Conservation (phyloP, 2,113 vertebrate genomes). For the Saguinus midas region DNA sequence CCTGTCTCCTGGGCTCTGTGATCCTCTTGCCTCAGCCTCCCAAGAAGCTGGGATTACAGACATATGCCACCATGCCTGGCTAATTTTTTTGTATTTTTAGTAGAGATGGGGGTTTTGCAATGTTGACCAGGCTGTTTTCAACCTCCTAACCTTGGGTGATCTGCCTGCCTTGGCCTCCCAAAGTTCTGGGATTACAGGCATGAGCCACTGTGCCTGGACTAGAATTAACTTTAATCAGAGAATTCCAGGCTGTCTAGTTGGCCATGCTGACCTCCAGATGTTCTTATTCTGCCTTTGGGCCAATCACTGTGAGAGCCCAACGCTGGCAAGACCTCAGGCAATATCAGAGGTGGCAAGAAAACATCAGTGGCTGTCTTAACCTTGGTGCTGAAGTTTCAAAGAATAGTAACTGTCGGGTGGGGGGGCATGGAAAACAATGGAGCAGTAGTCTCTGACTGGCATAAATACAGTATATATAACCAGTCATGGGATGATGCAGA, state of each 20-base stretch:
- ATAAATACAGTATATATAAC: background rate
- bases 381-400: background rate
- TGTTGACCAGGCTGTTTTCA: too few species aligned
- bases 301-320: background rate
- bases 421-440: background rate
- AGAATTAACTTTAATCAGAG: background rate
- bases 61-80: too few species aligned
- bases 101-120: too few species aligned
- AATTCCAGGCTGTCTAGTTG: background rate
- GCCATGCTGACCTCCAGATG: background rate
- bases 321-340: background rate
- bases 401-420: background rate
- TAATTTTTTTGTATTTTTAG: too few species aligned
- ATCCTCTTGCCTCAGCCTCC: too few species aligned
- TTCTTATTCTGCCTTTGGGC: background rate
- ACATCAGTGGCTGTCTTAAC: background rate
- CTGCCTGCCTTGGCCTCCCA: too few species aligned
- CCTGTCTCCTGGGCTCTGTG: too few species aligned
- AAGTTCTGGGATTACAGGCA: too few species aligned
- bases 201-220: too few species aligned
- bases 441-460: background rate
- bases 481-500: background rate
- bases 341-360: background rate
- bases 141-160: too few species aligned
- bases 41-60: too few species aligned